Conservation (phyloP, 2,888 invertebrate genomes). For the Ophion costatus region DNA sequence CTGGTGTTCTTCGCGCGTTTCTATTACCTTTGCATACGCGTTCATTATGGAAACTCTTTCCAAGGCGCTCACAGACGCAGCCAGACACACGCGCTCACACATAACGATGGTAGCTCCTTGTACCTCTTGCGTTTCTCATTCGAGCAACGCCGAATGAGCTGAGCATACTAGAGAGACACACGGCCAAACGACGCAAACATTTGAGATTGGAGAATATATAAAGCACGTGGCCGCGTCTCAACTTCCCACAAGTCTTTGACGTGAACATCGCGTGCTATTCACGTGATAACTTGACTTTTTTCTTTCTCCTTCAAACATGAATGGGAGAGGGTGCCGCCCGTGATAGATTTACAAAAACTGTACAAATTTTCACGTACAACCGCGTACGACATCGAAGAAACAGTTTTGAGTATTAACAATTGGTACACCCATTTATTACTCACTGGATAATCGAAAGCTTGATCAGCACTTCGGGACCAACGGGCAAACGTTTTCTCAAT, state of each 20-base stretch:
- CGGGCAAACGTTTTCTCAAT: background rate
- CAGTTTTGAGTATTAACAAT: background rate
- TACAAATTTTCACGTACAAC: background rate
- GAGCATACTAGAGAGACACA: conserved; percentile 18
- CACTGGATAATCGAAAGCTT: background rate
- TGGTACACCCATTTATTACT: background rate
- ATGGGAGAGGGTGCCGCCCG: background rate
- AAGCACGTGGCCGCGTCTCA: conserved; percentile 30
- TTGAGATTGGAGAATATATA: conserved; percentile 30
- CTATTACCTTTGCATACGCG: background rate
- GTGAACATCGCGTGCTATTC: conserved; percentile 60
- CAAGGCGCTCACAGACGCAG: background rate
- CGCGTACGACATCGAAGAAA: background rate
- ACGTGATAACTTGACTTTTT: conserved; percentile 50
- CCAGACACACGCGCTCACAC: background rate
- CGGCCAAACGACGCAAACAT: conserved; percentile 37
- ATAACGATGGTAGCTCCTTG: background rate
- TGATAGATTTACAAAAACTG: conserved; percentile 1
- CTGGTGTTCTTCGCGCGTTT: conserved; percentile 1
- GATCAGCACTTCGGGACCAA: background rate
- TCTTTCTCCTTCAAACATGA: conserved; percentile 4
- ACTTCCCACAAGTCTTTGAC: conserved; percentile 40
- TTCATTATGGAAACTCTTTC: conserved; percentile 24
- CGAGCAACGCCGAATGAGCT: conserved; percentile 27
- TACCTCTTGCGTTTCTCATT: conserved; percentile 20